A percentile compares a stretch with the other conserved stretches of the same genome.
Evolutionary conservation across 2,113 vertebrate genomes (phyloP).

Genomic region (Chlorocebus sabaeus): DNA sequence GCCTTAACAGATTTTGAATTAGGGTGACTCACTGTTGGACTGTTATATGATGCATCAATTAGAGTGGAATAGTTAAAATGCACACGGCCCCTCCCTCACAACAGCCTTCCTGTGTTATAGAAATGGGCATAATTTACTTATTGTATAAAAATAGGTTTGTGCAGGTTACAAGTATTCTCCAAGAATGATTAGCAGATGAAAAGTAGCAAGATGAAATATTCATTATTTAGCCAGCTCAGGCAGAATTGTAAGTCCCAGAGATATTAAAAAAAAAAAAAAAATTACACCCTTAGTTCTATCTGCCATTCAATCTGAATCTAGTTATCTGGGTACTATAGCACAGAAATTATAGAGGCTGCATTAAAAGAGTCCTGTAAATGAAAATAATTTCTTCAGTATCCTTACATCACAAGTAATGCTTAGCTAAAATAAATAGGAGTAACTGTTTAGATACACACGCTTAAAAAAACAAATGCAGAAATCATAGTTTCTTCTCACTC

Average conservation of each 20-base stretch:
- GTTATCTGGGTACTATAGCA: background rate
- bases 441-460: background rate
- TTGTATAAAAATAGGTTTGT: background rate
- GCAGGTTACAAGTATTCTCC: conserved; percentile 12
- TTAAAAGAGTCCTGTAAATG: background rate
- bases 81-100: background rate
- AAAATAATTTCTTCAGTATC: background rate
- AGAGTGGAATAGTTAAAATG: conserved; percentile 64
- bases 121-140: background rate
- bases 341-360: background rate
- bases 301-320: background rate
- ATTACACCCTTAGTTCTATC: background rate
- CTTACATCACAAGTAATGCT: background rate
- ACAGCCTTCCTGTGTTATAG: conserved; percentile 26
- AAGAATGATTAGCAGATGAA: background rate
- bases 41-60: conserved; percentile 62
- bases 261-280: background rate
- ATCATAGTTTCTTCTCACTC: background rate
- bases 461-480: background rate
- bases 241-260: conserved; percentile 20
- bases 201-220: background rate
- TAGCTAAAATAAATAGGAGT: background rate
- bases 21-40: conserved; percentile 78
- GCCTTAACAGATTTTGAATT: conserved; percentile 72
- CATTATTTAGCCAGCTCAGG: background rate